phyloP scores from a whole-genome alignment of 2,113 vertebrate genomes.

The Arvicanthis niloticus region DNA sequence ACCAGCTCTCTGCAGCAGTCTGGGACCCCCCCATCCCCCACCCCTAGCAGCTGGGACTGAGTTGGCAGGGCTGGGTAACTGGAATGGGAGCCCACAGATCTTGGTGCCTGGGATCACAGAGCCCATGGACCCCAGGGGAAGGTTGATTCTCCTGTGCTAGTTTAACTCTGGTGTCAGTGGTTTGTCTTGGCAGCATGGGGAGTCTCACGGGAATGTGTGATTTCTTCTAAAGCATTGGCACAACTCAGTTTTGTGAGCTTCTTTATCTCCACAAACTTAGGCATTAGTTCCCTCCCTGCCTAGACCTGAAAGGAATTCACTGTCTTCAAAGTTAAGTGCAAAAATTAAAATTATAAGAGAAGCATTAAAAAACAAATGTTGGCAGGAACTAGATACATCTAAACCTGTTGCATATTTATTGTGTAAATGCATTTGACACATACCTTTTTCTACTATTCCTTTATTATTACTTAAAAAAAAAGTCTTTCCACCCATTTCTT shows the following conservation, averaged over 20 bases:
- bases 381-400: background rate
- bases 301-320: background rate
- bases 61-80: background rate
- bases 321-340: background rate
- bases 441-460: background rate
- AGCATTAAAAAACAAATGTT: background rate
- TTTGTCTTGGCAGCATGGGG: background rate
- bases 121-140: background rate
- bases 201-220: background rate
- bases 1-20: background rate
- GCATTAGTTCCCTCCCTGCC: background rate
- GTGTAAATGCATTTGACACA: background rate
- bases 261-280: background rate
- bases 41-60: background rate
- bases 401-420: background rate
- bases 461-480: no score
- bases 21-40: background rate
- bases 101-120: background rate
- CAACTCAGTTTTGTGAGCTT: background rate
- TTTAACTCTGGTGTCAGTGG: background rate
- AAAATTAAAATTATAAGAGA: background rate
- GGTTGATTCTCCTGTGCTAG: background rate
- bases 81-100: background rate
- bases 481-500: constrained; percentile 4
- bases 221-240: background rate